These are phyloP conservation scores for Laspeyria flexula DNA, from an alignment of 2,888 invertebrate genomes.

Conservation along the genomic window DNA sequence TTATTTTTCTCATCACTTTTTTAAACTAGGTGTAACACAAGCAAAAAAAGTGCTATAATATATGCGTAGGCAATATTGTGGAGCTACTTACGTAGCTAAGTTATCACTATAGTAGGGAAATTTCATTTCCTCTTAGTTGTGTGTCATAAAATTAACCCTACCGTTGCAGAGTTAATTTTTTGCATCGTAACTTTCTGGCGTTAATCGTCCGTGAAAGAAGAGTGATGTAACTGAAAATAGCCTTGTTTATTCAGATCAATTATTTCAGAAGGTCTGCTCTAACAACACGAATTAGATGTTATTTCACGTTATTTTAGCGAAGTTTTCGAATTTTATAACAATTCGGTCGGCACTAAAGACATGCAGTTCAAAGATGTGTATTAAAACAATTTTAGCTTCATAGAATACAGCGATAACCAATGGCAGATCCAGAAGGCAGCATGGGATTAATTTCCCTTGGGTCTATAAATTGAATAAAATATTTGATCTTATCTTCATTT, in stretches of 20 bases:
- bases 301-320: not conserved
- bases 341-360: too few relatives aligned
- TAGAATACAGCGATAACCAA: too few relatives aligned
- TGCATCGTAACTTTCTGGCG: slow-evolving; percentile 5
- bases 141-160: slow-evolving; percentile 20
- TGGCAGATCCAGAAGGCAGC: too few relatives aligned
- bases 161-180: slow-evolving; percentile 2
- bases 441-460: too few relatives aligned
- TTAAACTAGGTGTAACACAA: slow-evolving; percentile 25
- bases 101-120: slow-evolving; percentile 32
- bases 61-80: slow-evolving; percentile 23
- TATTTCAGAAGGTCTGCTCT: too few relatives aligned
- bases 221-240: slow-evolving; percentile 13
- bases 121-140: slow-evolving; percentile 27
- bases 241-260: too few relatives aligned
- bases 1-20: slow-evolving; percentile 36
- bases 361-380: too few relatives aligned
- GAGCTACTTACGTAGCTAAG: slow-evolving; percentile 1
- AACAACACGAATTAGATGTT: too few relatives aligned
- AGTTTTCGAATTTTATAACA: too few relatives aligned
- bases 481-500: too few relatives aligned
- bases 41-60: slow-evolving; percentile 17
- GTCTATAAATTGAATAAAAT: too few relatives aligned
- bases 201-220: slow-evolving; percentile 5
- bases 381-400: too few relatives aligned